These are phyloP conservation scores for Monopis laevigella DNA, from an alignment of 2,888 invertebrate genomes.

Conservation along the genomic window DNA sequence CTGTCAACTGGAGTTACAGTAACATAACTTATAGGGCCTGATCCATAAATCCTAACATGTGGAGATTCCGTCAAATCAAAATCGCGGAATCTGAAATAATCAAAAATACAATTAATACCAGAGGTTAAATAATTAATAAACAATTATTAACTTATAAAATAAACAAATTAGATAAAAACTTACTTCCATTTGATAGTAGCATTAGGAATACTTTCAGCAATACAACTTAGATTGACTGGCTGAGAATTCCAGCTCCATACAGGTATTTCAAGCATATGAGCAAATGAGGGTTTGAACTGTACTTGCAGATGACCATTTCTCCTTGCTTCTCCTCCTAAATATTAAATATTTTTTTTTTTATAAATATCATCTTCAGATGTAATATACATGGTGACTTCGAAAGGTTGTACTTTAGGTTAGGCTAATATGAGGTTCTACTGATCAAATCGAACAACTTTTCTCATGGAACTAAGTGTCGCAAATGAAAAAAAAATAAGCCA, in stretches of 20 bases:
- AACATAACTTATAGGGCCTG: constrained; percentile 77
- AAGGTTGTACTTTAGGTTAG: no score
- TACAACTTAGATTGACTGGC: constrained; percentile 85
- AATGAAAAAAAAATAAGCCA: no score
- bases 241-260: constrained; percentile 86
- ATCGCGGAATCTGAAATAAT: constrained; percentile 51
- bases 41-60: constrained; percentile 69
- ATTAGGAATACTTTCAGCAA: constrained; percentile 90
- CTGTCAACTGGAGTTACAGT: constrained; percentile 74
- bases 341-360: no score
- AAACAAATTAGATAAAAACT: constrained; percentile 23
- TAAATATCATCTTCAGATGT: no score
- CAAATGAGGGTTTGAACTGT: constrained; percentile 84
- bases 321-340: constrained; percentile 71
- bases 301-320: constrained; percentile 86
- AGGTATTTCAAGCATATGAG: constrained; percentile 73
- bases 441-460: no score
- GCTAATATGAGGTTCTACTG: no score
- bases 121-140: background rate
- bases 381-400: no score
- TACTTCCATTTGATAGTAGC: constrained; percentile 89
- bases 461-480: no score
- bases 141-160: background rate
- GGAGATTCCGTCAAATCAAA: constrained; percentile 63
- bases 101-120: no score